A percentile compares a stretch with the other conserved stretches of the same genome.
phyloP scores from a whole-genome alignment of 2,113 vertebrate species.

The Cyanistes caeruleus region DNA sequence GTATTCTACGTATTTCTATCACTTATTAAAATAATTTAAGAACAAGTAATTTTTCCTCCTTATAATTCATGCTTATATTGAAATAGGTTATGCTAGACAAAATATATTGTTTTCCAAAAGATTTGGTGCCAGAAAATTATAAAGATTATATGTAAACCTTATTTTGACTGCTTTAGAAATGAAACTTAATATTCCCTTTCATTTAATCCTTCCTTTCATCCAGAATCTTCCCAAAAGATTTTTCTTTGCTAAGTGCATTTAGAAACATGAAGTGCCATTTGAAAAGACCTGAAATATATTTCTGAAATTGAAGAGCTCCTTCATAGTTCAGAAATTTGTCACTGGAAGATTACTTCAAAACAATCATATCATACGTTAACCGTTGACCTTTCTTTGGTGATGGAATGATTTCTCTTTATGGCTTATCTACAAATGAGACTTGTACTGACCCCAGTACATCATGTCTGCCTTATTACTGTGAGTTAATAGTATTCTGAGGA shows the following conservation, averaged over 20 bases:
- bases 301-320: neutral
- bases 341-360: slow-evolving; percentile 2
- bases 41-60: neutral
- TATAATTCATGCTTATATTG: neutral
- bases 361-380: slow-evolving; percentile 30
- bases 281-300: neutral
- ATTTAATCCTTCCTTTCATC: neutral
- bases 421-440: slow-evolving; percentile 32
- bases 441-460: neutral
- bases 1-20: neutral
- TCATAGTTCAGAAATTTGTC: neutral
- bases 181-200: neutral
- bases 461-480: slow-evolving; percentile 21
- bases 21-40: neutral
- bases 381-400: slow-evolving; percentile 11
- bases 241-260: neutral
- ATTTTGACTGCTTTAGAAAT: neutral
- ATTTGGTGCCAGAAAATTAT: neutral
- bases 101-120: neutral
- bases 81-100: neutral
- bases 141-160: neutral
- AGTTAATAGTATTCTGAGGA: slow-evolving; percentile 17
- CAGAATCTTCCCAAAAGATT: neutral
- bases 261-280: neutral
- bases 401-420: neutral